Evolutionary conservation across 2,113 vertebrate species (phyloP).

Genomic region (Stomatorhinus ivindoensis): DNA sequence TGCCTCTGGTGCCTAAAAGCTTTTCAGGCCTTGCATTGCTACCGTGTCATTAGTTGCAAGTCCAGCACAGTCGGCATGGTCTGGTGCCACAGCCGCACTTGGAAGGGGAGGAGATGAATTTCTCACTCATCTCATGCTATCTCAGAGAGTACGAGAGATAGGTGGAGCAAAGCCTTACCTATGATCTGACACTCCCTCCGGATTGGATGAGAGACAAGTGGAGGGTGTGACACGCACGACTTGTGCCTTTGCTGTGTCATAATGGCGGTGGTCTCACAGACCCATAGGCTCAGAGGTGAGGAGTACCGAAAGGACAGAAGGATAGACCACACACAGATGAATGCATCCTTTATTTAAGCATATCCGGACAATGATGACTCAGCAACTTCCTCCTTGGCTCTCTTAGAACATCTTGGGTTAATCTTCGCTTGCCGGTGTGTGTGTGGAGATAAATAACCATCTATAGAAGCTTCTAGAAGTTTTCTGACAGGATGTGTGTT

Average conservation of each 20-base stretch:
- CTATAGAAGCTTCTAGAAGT: conserved; percentile 32
- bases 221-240: background rate
- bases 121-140: background rate
- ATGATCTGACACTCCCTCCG: background rate
- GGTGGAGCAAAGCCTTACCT: background rate
- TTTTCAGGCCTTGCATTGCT: background rate
- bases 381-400: background rate
- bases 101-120: background rate
- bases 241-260: background rate
- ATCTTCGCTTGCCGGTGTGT: background rate
- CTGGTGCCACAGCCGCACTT: background rate
- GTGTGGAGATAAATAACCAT: background rate
- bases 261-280: background rate
- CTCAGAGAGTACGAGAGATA: background rate
- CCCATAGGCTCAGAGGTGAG: background rate
- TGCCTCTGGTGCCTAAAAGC: background rate
- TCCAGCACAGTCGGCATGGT: background rate
- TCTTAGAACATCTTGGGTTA: background rate
- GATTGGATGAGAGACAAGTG: background rate
- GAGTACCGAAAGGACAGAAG: background rate
- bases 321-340: background rate
- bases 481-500: conserved; percentile 9
- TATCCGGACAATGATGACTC: background rate
- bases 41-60: background rate
- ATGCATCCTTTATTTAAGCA: background rate